Conservation (phyloP, 2,888 invertebrate species). For the Euproctis similis region DNA sequence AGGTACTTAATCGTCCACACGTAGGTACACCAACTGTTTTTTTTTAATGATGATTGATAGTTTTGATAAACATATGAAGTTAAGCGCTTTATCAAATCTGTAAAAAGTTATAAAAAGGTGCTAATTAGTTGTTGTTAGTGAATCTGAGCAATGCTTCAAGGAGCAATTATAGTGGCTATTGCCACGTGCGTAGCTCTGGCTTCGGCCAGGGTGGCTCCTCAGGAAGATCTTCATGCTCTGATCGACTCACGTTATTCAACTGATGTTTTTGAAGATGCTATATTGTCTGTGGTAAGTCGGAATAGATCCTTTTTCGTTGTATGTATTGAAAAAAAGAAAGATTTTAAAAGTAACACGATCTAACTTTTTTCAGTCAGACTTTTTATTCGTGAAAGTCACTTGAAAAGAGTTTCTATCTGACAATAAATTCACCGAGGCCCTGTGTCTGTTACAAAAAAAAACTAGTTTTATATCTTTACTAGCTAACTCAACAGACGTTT, state of each 20-base stretch:
- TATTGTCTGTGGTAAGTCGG: conserved; percentile 49
- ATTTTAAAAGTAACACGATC: no score
- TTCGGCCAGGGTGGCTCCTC: conserved; percentile 28
- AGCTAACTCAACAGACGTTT: no score
- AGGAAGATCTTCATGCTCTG: conserved; percentile 33
- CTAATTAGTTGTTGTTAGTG: conserved; percentile 1
- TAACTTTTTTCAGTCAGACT: no score
- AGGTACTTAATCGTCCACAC: no score
- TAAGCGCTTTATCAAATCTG: conserved; percentile 22
- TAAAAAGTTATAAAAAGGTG: conserved; percentile 28
- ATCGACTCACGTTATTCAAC: conserved; percentile 34
- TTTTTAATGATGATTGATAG: conserved; percentile 5
- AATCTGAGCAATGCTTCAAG: conserved; percentile 18
- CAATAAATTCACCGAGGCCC: no score
- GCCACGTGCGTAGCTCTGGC: conserved; percentile 19
- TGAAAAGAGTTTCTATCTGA: no score
- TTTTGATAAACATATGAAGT: conserved; percentile 12
- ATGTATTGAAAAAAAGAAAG: no score
- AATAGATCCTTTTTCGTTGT: no score
- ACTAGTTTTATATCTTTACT: no score
- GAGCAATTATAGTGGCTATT: conserved; percentile 14
- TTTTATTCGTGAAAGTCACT: no score
- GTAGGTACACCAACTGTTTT: no score
- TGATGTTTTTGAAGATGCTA: conserved; percentile 51
- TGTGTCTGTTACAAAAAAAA: no score